Conservation (phyloP, 2,797 vertebrate species). For the Stomatorhinus walkeri region DNA sequence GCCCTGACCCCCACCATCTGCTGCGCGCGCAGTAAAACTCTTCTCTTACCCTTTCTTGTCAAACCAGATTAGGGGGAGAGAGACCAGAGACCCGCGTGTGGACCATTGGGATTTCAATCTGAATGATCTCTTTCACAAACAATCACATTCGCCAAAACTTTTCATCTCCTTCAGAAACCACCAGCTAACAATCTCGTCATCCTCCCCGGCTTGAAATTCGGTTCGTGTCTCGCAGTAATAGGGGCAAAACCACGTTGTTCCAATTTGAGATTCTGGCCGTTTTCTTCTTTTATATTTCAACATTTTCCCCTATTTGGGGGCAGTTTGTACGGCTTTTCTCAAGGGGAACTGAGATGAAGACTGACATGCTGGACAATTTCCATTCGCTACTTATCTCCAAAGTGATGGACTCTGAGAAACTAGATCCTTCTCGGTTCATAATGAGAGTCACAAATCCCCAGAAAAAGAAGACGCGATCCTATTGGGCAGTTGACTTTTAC, state of each 20-base stretch:
- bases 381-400: conserved; percentile 52
- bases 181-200: conserved; percentile 61
- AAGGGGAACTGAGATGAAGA: conserved; percentile 46
- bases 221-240: conserved; percentile 57
- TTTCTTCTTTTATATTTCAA: conserved; percentile 25
- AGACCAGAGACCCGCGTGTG: conserved; percentile 77
- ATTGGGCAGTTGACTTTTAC: conserved; percentile 38
- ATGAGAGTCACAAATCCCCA: conserved; percentile 49
- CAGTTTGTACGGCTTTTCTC: conserved; percentile 42
- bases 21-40: conserved; percentile 72
- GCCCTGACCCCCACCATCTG: conserved; percentile 73
- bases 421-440: conserved; percentile 51
- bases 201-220: conserved; percentile 55
- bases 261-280: conserved; percentile 46
- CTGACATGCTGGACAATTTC: conserved; percentile 52
- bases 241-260: conserved; percentile 54
- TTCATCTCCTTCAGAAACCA: conserved; percentile 85
- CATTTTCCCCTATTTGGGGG: conserved; percentile 21
- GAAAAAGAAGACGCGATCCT: conserved; percentile 8
- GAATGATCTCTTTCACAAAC: conserved; percentile 98
- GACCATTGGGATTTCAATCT: conserved; percentile 89
- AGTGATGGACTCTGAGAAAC: conserved; percentile 52
- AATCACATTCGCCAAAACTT: conserved; percentile 93
- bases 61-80: conserved; percentile 76
- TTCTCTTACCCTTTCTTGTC: conserved; percentile 80